These are phyloP conservation scores for Eurypyga helias DNA, from an alignment of 2,113 vertebrate genomes.

Conservation along the genomic window DNA sequence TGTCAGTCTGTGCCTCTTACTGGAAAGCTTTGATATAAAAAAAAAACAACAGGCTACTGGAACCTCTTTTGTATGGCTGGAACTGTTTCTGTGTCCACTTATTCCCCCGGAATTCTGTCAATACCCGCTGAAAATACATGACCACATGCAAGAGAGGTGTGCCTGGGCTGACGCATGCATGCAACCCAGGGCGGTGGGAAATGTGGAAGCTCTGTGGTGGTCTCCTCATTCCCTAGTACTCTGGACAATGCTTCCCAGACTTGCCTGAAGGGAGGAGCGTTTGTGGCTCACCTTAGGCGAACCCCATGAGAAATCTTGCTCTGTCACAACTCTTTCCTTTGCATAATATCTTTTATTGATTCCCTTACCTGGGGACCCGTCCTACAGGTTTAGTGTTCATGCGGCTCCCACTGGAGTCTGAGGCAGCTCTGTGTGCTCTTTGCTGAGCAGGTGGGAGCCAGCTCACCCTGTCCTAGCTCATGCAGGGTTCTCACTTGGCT, in stretches of 20 bases:
- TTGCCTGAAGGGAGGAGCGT: neutral
- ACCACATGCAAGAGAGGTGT: neutral
- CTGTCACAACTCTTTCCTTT: neutral
- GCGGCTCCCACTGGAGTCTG: neutral
- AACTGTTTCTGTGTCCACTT: neutral
- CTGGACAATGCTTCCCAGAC: neutral
- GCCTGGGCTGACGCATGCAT: neutral
- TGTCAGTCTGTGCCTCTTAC: neutral
- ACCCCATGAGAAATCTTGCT: neutral
- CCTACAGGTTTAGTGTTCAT: neutral
- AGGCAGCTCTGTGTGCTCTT: neutral
- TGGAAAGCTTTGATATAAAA: neutral
- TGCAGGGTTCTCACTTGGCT: neutral
- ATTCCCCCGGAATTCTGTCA: neutral
- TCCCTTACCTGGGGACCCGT: neutral
- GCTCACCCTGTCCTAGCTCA: neutral
- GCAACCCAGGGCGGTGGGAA: neutral
- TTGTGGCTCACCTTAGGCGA: neutral
- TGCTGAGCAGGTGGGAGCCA: neutral
- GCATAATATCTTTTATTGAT: neutral
- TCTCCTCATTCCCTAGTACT: neutral
- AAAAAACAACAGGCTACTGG: neutral
- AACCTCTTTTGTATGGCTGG: neutral
- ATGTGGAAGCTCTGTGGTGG: rapidly evolving
- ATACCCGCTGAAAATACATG: neutral